Evolutionary conservation across 92 coral and sea anemone genomes (phyloP), one percentile per base, ranked within the genome.

Genomic region (Porites divaricata): DNA sequence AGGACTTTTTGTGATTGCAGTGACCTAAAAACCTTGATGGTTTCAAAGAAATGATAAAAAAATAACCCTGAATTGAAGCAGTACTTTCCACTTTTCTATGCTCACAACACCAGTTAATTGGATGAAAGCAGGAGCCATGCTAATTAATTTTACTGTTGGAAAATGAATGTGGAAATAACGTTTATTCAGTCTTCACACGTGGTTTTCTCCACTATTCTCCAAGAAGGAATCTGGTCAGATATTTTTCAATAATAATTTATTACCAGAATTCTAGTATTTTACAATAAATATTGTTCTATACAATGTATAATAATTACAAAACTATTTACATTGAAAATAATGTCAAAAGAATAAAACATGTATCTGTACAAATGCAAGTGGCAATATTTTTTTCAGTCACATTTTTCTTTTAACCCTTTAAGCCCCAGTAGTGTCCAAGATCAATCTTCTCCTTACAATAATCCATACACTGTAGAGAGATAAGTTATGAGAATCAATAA

Each of bases 1-100:
- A 48, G 89, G 83, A 59, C 78, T 96, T 21, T 86, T 96, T 76
- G 89, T 90, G 81, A 92, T 93, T 57, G 99, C 99, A 23, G 78
- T 91, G 63, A 67, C 67, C 78, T 85, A 70, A 75, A 2, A 35
- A 35, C 45, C 45, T 35, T 35, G 45, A 35, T 35, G 7, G 45
- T 0, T 21, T 66, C 2, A 66, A 23, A 13, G 70, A 15, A 21
- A 66, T 28, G 24, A 66, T 66, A 24, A n/a, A 54, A 12, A 11
- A 54, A 9, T 54, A 11, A 54, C 45, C 45, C 45, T 35, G 5
- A 35, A 35, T 35, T 35, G 45, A 35, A 35, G 45, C 45, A n/a
- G n/a, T n/a, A 35, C 45, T 35, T 35, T 35, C 45, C 45, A 35
- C 65, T 15, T 61, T 16, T 8, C 65, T 61, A 16, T 61, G 23